Percentiles rank a stretch among this genome's conserved stretches.
Evolutionary conservation across 1,140 invertebrate genomes (phyloP).

Genomic region (Ctenoplectra terminalis): DNA sequence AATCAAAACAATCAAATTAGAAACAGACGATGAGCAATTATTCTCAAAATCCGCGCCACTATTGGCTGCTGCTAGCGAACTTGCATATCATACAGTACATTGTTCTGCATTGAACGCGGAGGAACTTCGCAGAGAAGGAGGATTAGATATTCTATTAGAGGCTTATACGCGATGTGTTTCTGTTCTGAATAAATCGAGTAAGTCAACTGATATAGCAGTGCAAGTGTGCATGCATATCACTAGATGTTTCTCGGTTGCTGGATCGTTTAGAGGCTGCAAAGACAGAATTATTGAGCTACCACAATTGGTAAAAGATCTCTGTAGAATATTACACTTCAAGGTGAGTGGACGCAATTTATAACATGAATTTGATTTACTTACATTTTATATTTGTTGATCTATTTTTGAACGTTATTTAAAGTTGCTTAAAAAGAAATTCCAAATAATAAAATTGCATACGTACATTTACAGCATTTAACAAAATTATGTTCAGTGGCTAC

Average conservation of each 20-base stretch:
- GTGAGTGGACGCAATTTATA: slow-evolving; percentile 78
- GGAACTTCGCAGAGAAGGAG: slow-evolving; percentile 96
- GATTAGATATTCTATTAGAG: slow-evolving; percentile 93
- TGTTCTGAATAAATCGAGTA: slow-evolving; percentile 91
- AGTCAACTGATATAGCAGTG: slow-evolving; percentile 91
- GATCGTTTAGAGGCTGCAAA: slow-evolving; percentile 95
- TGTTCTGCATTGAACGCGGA: slow-evolving; percentile 99
- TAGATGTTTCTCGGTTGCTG: slow-evolving; percentile 96
- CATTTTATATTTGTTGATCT: background rate
- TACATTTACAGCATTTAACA: slow-evolving; percentile 87
- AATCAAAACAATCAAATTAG: slow-evolving; percentile 97
- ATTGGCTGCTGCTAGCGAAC: slow-evolving; percentile 94
- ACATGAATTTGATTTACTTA: background rate
- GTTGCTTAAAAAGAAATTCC: too few relatives aligned
- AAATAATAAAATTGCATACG: too few relatives aligned
- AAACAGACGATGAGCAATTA: slow-evolving; percentile 95
- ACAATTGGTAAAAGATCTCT: slow-evolving; percentile 93
- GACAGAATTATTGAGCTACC: slow-evolving; percentile 94
- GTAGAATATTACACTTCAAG: slow-evolving; percentile 94
- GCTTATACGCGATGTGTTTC: slow-evolving; percentile 96
- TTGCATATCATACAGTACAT: slow-evolving; percentile 97
- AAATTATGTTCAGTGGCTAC: slow-evolving; percentile 92
- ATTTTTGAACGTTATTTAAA: background rate
- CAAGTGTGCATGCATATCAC: slow-evolving; percentile 97
- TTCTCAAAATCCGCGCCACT: slow-evolving; percentile 95